Evolutionary conservation across 53 echinoderm and acorn worm species (phyloP).

Genomic region (Echinometra lucunter): DNA sequence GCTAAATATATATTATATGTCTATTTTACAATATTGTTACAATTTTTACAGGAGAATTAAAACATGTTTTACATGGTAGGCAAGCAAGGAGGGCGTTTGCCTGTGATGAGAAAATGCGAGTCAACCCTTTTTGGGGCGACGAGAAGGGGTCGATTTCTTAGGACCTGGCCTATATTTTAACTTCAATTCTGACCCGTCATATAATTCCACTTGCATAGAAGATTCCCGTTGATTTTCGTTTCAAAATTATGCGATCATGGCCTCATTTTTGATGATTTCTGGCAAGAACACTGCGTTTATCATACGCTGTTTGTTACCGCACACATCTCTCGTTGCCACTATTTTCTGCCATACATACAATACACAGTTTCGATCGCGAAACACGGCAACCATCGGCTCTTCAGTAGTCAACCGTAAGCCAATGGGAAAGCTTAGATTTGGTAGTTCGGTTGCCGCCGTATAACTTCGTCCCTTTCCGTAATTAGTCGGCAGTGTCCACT

Average conservation of each 20-base stretch:
- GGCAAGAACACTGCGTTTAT: constrained; percentile 58
- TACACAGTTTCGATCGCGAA: constrained; percentile 66
- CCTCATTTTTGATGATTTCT: constrained; percentile 64
- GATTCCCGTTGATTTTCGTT: constrained; percentile 28
- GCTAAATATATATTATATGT: constrained; percentile 80
- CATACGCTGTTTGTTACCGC: constrained; percentile 68
- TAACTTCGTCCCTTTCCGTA: not conserved
- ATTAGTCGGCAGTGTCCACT: not conserved
- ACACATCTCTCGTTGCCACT: constrained; percentile 71
- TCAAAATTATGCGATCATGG: constrained; percentile 13
- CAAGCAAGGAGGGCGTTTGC: constrained; percentile 79
- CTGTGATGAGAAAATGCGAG: constrained; percentile 52
- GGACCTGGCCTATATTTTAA: constrained; percentile 45
- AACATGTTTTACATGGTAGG: constrained; percentile 82
- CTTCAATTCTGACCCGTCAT: constrained; percentile 26
- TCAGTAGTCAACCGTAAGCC: constrained; percentile 63
- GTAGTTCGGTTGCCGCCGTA: constrained; percentile 24
- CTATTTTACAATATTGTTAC: constrained; percentile 64
- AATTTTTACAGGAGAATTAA: constrained; percentile 59
- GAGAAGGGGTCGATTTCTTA: constrained; percentile 60
- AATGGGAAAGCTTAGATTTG: constrained; percentile 52
- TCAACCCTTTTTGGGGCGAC: constrained; percentile 65
- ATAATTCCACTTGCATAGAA: constrained; percentile 64
- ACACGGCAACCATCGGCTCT: constrained; percentile 63
- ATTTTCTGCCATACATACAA: constrained; percentile 64